These are phyloP conservation scores for Drosophila fuyamai DNA, from an alignment of 1,140 invertebrate species.

Conservation along the genomic window DNA sequence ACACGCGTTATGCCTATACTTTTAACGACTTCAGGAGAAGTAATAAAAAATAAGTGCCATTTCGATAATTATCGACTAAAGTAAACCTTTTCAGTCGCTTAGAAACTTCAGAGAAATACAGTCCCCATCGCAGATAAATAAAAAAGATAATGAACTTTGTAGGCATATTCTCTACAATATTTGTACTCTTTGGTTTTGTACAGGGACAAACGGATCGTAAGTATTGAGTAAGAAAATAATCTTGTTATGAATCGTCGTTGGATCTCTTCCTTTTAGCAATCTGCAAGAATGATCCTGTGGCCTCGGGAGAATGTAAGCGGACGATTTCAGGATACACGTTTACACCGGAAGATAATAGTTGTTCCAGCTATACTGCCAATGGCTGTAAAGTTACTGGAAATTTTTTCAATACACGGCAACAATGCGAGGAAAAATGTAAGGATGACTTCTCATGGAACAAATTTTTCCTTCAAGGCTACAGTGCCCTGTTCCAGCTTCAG, in stretches of 20 bases:
- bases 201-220: constrained; percentile 6
- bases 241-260: too few relatives aligned
- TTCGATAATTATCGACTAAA: too few relatives aligned
- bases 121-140: background rate
- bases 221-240: too few relatives aligned
- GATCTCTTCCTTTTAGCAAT: background rate
- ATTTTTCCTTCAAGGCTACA: too few relatives aligned
- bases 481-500: too few relatives aligned
- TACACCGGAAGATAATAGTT: background rate
- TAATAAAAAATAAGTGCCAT: too few relatives aligned
- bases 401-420: background rate
- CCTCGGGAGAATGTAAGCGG: background rate
- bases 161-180: background rate
- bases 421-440: background rate
- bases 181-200: background rate
- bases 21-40: too few relatives aligned
- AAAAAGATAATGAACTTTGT: background rate
- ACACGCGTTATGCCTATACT: too few relatives aligned
- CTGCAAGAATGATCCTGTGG: background rate
- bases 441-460: too few relatives aligned
- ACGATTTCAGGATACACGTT: constrained; percentile 2
- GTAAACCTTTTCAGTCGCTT: background rate
- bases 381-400: constrained; percentile 7
- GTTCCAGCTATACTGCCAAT: background rate
- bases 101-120: background rate